Conservation (phyloP, 2,888 invertebrate species). For the Operophtera brumata region DNA sequence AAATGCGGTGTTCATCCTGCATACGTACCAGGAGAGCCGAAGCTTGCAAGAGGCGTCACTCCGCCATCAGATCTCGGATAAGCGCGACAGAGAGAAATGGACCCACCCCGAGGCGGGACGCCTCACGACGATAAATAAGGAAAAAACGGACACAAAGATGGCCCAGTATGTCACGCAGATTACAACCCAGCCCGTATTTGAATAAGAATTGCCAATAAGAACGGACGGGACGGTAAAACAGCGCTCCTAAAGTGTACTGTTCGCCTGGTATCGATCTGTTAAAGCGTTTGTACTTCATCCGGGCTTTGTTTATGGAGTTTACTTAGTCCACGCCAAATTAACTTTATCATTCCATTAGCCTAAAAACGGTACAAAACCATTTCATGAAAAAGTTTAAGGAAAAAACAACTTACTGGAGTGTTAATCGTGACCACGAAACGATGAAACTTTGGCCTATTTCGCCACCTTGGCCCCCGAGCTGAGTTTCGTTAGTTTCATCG, state of each 20-base stretch:
- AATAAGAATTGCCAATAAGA: constrained; percentile 77
- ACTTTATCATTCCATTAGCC: background rate
- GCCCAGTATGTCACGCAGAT: constrained; percentile 73
- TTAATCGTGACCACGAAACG: constrained; percentile 14
- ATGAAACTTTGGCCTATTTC: constrained; percentile 17
- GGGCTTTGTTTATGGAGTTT: constrained; percentile 3
- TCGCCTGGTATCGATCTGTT: constrained; percentile 62
- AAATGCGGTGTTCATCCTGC: constrained; percentile 35
- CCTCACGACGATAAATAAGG: constrained; percentile 59
- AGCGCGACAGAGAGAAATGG: constrained; percentile 77
- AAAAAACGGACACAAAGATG: constrained; percentile 68
- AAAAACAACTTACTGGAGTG: constrained; percentile 4
- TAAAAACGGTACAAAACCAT: background rate
- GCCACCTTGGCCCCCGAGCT: constrained; percentile 5
- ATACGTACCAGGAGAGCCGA: constrained; percentile 55
- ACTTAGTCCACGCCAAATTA: background rate
- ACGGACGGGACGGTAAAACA: constrained; percentile 53
- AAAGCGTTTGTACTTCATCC: constrained; percentile 34
- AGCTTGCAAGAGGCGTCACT: constrained; percentile 65
- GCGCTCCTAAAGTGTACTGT: constrained; percentile 56
- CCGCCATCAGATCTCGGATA: constrained; percentile 73
- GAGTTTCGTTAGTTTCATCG: constrained; percentile 1
- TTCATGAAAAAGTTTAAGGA: background rate
- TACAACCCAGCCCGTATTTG: constrained; percentile 69
- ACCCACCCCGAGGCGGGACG: constrained; percentile 54